A percentile compares a stretch with the other conserved stretches of the same genome.
These are phyloP conservation scores for Hyperopisus bebe DNA, from an alignment of 2,113 vertebrate species.

Conservation along the genomic window DNA sequence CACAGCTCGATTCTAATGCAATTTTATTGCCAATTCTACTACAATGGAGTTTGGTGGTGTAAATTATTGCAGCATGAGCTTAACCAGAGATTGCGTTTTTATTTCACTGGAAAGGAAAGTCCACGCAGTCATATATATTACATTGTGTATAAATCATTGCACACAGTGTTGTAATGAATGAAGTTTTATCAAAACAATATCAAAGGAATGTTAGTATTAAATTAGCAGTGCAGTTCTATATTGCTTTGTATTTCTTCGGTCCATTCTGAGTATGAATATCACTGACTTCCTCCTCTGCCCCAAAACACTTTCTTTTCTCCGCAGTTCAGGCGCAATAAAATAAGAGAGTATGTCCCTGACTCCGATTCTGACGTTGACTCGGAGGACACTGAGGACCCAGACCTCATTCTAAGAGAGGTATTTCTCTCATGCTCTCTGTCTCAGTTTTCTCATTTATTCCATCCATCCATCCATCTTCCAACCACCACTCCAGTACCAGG, in stretches of 20 bases:
- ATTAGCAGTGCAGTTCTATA: background rate
- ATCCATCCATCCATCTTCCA: background rate
- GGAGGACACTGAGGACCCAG: slow-evolving; percentile 43
- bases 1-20: slow-evolving; percentile 1
- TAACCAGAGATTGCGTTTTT: background rate
- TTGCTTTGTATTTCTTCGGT: background rate
- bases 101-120: background rate
- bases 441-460: background rate
- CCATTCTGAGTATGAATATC: background rate
- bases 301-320: background rate
- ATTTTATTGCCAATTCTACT: background rate
- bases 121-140: background rate
- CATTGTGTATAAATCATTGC: background rate
- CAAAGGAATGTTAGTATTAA: background rate
- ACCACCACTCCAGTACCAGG: background rate
- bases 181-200: background rate
- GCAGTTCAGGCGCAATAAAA: slow-evolving; percentile 62
- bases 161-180: background rate
- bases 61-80: background rate
- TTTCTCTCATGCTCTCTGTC: background rate
- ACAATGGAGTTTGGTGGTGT: background rate
- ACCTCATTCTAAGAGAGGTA: slow-evolving; percentile 59
- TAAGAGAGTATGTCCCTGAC: slow-evolving; percentile 38
- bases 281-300: background rate
- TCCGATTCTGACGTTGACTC: slow-evolving; percentile 53